phyloP scores from a whole-genome alignment of 2,797 vertebrate species.

The Adelosebastes latens region DNA sequence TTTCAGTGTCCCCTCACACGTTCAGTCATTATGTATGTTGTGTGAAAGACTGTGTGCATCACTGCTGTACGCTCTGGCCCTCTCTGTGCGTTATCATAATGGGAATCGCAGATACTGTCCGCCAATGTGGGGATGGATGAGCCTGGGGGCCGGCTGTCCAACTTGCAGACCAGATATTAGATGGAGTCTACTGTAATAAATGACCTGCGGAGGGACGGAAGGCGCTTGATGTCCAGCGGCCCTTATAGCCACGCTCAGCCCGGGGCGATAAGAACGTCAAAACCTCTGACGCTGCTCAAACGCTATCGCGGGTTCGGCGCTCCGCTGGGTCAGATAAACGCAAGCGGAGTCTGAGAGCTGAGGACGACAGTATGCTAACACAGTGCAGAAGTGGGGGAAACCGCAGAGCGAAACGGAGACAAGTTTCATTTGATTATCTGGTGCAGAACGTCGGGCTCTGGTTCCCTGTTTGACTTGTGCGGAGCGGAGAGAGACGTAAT shows the following conservation, averaged over 20 bases:
- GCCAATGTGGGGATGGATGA: conserved; percentile 74
- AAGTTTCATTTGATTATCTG: conserved; percentile 3
- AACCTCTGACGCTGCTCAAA: conserved; percentile 51
- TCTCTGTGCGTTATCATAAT: conserved; percentile 70
- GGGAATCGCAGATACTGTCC: conserved; percentile 71
- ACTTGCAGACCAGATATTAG: conserved; percentile 61
- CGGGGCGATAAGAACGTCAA: conserved; percentile 65
- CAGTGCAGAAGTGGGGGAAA: neutral
- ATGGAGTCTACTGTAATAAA: conserved; percentile 76
- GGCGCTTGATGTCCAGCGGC: conserved; percentile 35
- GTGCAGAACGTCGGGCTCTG: neutral
- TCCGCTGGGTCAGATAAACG: conserved; percentile 57
- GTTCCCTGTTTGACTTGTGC: neutral
- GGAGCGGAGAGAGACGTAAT: neutral
- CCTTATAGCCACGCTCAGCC: conserved; percentile 17
- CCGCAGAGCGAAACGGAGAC: neutral
- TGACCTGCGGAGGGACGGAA: conserved; percentile 42
- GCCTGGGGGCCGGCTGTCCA: conserved; percentile 34
- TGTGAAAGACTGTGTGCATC: conserved; percentile 5
- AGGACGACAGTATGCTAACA: conserved; percentile 24
- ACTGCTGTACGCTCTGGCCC: neutral
- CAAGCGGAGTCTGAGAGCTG: conserved; percentile 6
- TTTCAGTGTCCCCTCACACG: neutral
- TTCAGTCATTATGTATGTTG: neutral
- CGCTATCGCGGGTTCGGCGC: conserved; percentile 35